These are phyloP conservation scores for Andricus curvator DNA, from an alignment of 2,888 invertebrate species.

Conservation along the genomic window DNA sequence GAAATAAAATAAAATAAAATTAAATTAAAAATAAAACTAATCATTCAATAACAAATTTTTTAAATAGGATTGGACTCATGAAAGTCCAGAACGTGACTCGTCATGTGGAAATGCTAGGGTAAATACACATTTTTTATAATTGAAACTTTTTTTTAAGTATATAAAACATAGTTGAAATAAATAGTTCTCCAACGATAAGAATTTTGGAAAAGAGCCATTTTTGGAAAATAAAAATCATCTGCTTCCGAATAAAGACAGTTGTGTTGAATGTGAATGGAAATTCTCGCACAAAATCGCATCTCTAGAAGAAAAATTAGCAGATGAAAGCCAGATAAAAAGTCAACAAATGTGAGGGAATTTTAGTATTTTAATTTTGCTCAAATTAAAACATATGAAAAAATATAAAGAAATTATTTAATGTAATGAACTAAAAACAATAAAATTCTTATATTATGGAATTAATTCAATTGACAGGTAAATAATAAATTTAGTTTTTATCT, in stretches of 20 bases:
- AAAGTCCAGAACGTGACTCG: conserved; percentile 29
- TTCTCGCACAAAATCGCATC: conserved; percentile 13
- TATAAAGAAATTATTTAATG: neutral
- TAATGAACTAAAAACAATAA: neutral
- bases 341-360: conserved; percentile 44
- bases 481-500: neutral
- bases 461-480: neutral
- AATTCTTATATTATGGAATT: neutral
- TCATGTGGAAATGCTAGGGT: conserved; percentile 14
- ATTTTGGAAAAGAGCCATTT: neutral
- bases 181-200: neutral
- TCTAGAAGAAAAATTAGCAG: conserved; percentile 43
- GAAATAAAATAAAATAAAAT: neutral
- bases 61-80: conserved; percentile 2
- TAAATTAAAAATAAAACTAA: too few species aligned
- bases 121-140: neutral
- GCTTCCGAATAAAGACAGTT: neutral
- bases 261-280: conserved; percentile 3
- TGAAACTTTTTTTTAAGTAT: too few species aligned
- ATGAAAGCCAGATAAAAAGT: conserved; percentile 44
- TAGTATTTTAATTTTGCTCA: neutral
- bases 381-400: neutral
- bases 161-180: neutral
- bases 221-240: neutral
- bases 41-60: neutral